phyloP scores from a whole-genome alignment of 1,140 invertebrate genomes.

The Solenopsis fugax region DNA sequence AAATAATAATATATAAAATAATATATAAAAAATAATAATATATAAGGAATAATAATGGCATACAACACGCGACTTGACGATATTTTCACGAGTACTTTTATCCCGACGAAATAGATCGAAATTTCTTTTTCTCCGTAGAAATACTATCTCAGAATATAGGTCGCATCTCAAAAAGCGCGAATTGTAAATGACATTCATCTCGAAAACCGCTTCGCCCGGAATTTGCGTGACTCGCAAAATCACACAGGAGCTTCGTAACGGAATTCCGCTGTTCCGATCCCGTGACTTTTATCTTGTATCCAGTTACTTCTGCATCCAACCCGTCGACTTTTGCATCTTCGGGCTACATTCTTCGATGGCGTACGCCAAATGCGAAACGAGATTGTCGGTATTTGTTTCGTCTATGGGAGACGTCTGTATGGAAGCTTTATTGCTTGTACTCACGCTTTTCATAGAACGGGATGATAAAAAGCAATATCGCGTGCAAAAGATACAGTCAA shows the following conservation, averaged over 20 bases:
- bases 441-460: slow-evolving; percentile 2
- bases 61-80: not conserved
- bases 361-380: slow-evolving; percentile 40
- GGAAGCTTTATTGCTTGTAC: slow-evolving; percentile 14
- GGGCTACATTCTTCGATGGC: slow-evolving; percentile 43
- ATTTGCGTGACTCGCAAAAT: slow-evolving; percentile 30
- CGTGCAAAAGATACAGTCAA: not conserved
- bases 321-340: slow-evolving; percentile 17
- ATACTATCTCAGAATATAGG: slow-evolving; percentile 24
- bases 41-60: not conserved
- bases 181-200: slow-evolving; percentile 50
- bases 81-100: not conserved
- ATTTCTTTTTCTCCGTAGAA: not conserved
- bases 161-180: slow-evolving; percentile 29
- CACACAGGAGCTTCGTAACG: not conserved
- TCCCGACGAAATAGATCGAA: not conserved
- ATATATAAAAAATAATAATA: not conserved
- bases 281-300: slow-evolving; percentile 29
- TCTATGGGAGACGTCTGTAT: not conserved
- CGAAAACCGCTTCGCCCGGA: slow-evolving; percentile 24
- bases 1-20: not conserved
- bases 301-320: slow-evolving; percentile 31
- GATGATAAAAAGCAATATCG: slow-evolving; percentile 28
- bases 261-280: slow-evolving; percentile 32
- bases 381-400: slow-evolving; percentile 68